These are phyloP conservation scores for Phragmatobia fuliginosa DNA, from an alignment of 2,888 invertebrate genomes.

Conservation along the genomic window DNA sequence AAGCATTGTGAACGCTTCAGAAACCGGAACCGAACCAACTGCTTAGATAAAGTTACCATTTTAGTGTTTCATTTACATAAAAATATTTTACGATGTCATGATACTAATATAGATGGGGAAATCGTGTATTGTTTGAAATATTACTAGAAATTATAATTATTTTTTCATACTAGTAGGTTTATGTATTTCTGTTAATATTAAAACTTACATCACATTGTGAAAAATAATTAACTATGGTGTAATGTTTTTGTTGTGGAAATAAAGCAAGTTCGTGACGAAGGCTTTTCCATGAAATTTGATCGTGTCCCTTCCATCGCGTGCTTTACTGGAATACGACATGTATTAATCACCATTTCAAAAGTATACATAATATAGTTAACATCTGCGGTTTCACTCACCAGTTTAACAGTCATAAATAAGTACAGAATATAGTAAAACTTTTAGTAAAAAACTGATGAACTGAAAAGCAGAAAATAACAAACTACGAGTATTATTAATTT, in stretches of 20 bases:
- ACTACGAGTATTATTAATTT: too few species aligned
- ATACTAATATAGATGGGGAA: not conserved
- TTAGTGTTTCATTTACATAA: not conserved
- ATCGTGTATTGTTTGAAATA: not conserved
- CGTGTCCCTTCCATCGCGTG: constrained; percentile 50
- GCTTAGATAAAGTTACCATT: constrained; percentile 18
- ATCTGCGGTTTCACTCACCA: not conserved
- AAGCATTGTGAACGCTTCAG: constrained; percentile 55
- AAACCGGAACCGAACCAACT: constrained; percentile 53
- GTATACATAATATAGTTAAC: constrained; percentile 1
- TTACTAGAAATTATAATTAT: not conserved
- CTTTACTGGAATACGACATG: constrained; percentile 46
- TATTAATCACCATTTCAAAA: constrained; percentile 39
- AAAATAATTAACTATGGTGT: not conserved
- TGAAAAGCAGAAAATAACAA: too few species aligned
- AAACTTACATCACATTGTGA: not conserved
- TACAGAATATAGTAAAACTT: not conserved
- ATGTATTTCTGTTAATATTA: not conserved
- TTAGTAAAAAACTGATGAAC: too few species aligned
- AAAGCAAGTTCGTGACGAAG: constrained; percentile 61
- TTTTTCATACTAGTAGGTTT: not conserved
- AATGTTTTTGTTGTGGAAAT: constrained; percentile 32
- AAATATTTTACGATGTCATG: not conserved
- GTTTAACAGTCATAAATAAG: not conserved
- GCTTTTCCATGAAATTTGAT: constrained; percentile 40